Evolutionary conservation across 2,113 vertebrate genomes (phyloP).

Genomic region (Aphelocoma coerulescens): DNA sequence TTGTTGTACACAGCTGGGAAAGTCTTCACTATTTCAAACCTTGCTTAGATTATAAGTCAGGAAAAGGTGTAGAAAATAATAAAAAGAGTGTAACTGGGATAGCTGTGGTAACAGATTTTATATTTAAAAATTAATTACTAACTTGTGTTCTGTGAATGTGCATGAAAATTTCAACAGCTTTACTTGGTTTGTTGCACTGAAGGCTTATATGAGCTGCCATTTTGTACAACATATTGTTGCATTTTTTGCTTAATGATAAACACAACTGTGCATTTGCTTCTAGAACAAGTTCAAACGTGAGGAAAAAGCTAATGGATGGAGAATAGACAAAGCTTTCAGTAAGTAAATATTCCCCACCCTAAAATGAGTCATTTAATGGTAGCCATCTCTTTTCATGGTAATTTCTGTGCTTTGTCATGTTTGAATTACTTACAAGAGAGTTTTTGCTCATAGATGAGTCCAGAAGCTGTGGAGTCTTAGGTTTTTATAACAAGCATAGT

Average conservation of each 20-base stretch:
- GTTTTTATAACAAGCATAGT: not conserved
- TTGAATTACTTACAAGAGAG: not conserved
- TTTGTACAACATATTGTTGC: not conserved
- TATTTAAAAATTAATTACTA: not conserved
- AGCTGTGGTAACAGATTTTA: not conserved
- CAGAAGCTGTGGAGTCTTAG: not conserved
- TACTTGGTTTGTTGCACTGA: not conserved
- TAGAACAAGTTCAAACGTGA: slow-evolving; percentile 99
- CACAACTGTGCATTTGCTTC: slow-evolving; percentile 35
- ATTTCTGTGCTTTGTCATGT: not conserved
- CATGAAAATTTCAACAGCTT: not conserved
- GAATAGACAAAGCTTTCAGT: slow-evolving; percentile 98
- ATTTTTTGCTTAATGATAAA: not conserved
- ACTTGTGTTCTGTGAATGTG: not conserved
- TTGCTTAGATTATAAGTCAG: not conserved
- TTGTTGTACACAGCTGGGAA: not conserved
- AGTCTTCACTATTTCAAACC: not conserved
- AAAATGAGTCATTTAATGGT: not conserved
- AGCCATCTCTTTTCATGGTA: not conserved
- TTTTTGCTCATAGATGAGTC: not conserved
- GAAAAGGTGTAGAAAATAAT: not conserved
- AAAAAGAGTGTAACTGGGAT: not conserved
- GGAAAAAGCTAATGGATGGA: slow-evolving; percentile 89
- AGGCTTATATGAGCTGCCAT: not conserved
- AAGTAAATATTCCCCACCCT: slow-evolving; percentile 54